Base-by-base conservation (phyloP, 1,140 invertebrate species). In the Drosophila erecta region DNA sequence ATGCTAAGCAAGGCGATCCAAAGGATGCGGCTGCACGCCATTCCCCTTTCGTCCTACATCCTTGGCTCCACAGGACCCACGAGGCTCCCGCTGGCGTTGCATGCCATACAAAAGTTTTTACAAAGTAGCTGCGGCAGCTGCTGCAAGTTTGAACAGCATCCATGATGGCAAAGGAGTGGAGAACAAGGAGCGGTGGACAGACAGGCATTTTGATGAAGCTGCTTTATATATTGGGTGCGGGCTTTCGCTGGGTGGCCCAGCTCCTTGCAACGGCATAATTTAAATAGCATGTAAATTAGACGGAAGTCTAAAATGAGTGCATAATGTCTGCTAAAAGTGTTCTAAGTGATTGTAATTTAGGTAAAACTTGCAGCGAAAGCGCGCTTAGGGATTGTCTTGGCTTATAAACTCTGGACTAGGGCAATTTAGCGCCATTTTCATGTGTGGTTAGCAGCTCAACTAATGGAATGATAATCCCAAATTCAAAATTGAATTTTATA, bases 231-330 rank as follows among this genome's bases (percentile, higher is more conserved):
- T 79, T 87, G 79, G 75, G 57, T 77, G 56, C 50, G 51, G 74
- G 57, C 56, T 71, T 47, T 70, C 50, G 64, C 51, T 57, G 61
- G 69, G 44, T 49, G 37, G 56, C 35, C 33, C 20, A 27, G 40
- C 57, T 33, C 38, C 46, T 33, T 11, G 20, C 38, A 70, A 50
- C 62, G 83, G 81, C 84, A 89, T 89, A 83, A 89, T 89, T 89
- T 89, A 89, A 89, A 89, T 89, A 89, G 84, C 84, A 89, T 89
- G 84, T 89, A 89, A 89, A 89, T 89, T 89, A 89, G 84, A 89
- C 84, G 85, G 79, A 89, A 89, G 84, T 89, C 84, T 84, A 89
- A 89, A 89, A 89, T 83, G 85, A 89, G 79, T 89, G 84, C 84
- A 89, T 84, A 89, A 89, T 89, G 84, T 84, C 84, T 89, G 70